phyloP scores from a whole-genome alignment of 2,797 vertebrate species.

The Denticeps clupeoides region DNA sequence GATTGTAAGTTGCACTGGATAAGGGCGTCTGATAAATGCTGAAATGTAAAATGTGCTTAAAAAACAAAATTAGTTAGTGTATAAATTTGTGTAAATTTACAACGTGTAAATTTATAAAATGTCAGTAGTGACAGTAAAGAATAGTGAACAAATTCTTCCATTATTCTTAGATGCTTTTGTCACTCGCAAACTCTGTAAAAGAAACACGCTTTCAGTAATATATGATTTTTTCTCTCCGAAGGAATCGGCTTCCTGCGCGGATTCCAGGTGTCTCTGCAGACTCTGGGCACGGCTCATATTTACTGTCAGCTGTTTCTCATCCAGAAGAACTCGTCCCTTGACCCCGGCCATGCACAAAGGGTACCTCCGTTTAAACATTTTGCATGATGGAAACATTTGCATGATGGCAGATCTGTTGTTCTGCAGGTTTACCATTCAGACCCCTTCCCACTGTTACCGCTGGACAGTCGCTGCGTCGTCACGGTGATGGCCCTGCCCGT shows the following conservation, averaged over 20 bases:
- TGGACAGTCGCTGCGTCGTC: conserved; percentile 50
- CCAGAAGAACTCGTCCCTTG: conserved; percentile 50
- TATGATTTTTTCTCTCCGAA: conserved; percentile 20
- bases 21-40: too few relatives aligned
- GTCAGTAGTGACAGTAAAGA: too few relatives aligned
- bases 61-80: too few relatives aligned
- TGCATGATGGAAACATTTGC: too few relatives aligned
- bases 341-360: conserved; percentile 41
- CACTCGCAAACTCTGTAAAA: too few relatives aligned
- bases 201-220: not conserved
- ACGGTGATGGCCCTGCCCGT: conserved; percentile 64
- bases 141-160: too few relatives aligned
- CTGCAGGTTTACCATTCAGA: conserved; percentile 59
- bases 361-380: too few relatives aligned
- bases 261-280: conserved; percentile 61
- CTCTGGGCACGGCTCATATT: conserved; percentile 41
- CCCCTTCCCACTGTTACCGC: conserved; percentile 45
- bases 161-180: not conserved
- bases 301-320: conserved; percentile 63
- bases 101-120: too few relatives aligned
- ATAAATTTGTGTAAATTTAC: too few relatives aligned
- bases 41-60: too few relatives aligned
- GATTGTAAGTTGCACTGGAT: too few relatives aligned
- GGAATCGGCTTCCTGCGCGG: conserved; percentile 61
- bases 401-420: conserved; percentile 6